Evolutionary conservation across 2,888 invertebrate species (phyloP).

Genomic region (Lottia scabra): DNA sequence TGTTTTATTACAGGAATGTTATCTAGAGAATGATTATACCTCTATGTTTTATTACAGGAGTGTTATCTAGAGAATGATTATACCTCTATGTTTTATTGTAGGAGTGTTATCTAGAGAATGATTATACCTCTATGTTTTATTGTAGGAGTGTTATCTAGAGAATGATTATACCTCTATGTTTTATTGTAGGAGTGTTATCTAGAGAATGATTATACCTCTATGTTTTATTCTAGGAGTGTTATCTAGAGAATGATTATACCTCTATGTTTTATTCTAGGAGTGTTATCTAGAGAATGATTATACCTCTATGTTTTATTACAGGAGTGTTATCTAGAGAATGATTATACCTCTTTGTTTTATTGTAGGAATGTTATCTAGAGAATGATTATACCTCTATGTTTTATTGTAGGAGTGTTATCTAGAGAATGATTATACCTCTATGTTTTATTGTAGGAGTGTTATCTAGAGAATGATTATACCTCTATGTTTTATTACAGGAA

Average conservation of each 20-base stretch:
- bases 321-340: slow-evolving; percentile 89
- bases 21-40: slow-evolving; percentile 89
- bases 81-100: slow-evolving; percentile 86
- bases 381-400: slow-evolving; percentile 90
- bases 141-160: too few species aligned
- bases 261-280: slow-evolving; percentile 87
- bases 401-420: too few species aligned
- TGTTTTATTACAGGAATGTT: too few species aligned
- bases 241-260: slow-evolving; percentile 89
- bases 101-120: slow-evolving; percentile 89
- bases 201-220: slow-evolving; percentile 88
- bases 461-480: slow-evolving; percentile 89
- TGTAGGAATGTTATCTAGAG: too few species aligned
- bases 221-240: too few species aligned
- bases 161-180: slow-evolving; percentile 90
- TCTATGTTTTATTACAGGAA: slow-evolving; percentile 87
- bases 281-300: slow-evolving; percentile 91
- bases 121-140: slow-evolving; percentile 88
- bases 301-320: slow-evolving; percentile 86
- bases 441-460: too few species aligned
- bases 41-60: slow-evolving; percentile 87
- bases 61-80: slow-evolving; percentile 91
- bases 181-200: too few species aligned
- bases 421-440: slow-evolving; percentile 88
- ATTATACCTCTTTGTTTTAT: slow-evolving; percentile 88